Evolutionary conservation across 2,888 invertebrate species (phyloP), one percentile per base, ranked within the genome.

Genomic region (Acronicta psi): DNA sequence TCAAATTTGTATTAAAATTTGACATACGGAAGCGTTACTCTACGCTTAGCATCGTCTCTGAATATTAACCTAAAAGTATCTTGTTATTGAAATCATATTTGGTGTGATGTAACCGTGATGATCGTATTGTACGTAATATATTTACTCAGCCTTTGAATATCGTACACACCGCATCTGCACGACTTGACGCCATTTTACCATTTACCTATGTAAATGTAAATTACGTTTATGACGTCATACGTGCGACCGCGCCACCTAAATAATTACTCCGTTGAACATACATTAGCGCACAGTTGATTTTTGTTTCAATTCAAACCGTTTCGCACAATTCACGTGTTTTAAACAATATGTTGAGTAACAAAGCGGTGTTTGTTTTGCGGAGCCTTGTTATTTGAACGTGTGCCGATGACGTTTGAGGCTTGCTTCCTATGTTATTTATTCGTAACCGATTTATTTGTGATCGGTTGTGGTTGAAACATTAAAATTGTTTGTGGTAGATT

Each of bases 221-320:
- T 57, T 37, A 53, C 37, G 50, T 59, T 41, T 43, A 59, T 58
- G 54, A 62, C 49, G 50, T 65, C 53, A 64, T n/a, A 56, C 17
- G 54, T 58, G 54, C 42, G 55, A 64, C 14, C 64, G 47, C 41
- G 60, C 40, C 10, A 25, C n/a, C 60, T 29, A 42, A 54, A 61
- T 58, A 64, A 66, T 59, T 25, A 61, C 51, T 60, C 25, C 10
- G 40, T 13, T 40, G 40, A 40, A 40, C 40, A 40, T 16, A 29
- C 17, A 56, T 60, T 38, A 59, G 38, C 17, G 42, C 51, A 59
- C 46, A 47, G 31, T 73, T 52, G 49, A 59, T 59, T 66, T 70
- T 59, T 55, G 56, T 66, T 63, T 18, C 20, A 63, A 46, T 50
- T 54, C 3, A 51, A 16, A 42, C 18, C 36, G 44, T 56, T 52